Conservation (phyloP, 2,888 invertebrate species). For the Erannis defoliaria region DNA sequence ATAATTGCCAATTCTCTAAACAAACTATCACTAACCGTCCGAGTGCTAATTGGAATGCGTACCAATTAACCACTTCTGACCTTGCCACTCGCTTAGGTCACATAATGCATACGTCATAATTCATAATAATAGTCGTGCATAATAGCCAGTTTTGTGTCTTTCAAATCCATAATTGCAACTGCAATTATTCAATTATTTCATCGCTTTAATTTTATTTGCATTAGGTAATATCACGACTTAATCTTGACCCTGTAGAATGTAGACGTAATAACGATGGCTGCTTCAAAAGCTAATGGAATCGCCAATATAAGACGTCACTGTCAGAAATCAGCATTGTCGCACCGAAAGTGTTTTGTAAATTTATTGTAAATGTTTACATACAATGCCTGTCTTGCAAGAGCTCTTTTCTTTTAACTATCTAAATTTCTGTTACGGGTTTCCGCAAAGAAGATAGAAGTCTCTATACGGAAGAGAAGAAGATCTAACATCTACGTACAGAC, state of each 20-base stretch:
- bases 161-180: constrained; percentile 8
- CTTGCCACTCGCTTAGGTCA: constrained; percentile 29
- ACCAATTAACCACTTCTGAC: constrained; percentile 26
- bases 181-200: constrained; percentile 18
- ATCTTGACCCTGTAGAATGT: constrained; percentile 13
- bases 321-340: neutral
- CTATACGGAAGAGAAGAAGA: no score
- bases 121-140: no score
- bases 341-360: neutral
- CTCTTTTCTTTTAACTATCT: no score
- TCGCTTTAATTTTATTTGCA: neutral
- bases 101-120: constrained; percentile 18
- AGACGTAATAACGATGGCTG: constrained; percentile 3
- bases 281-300: neutral
- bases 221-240: neutral
- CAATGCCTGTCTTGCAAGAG: no score
- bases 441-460: no score
- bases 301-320: neutral
- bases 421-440: no score
- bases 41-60: constrained; percentile 27
- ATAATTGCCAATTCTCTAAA: constrained; percentile 15
- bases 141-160: constrained; percentile 10
- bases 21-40: constrained; percentile 26
- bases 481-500: no score
- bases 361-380: no score